Percentiles rank a stretch among this genome's conserved stretches.
phyloP scores from a whole-genome alignment of 53 echinoderm and acorn worm species.

The Apostichopus leukothele region DNA sequence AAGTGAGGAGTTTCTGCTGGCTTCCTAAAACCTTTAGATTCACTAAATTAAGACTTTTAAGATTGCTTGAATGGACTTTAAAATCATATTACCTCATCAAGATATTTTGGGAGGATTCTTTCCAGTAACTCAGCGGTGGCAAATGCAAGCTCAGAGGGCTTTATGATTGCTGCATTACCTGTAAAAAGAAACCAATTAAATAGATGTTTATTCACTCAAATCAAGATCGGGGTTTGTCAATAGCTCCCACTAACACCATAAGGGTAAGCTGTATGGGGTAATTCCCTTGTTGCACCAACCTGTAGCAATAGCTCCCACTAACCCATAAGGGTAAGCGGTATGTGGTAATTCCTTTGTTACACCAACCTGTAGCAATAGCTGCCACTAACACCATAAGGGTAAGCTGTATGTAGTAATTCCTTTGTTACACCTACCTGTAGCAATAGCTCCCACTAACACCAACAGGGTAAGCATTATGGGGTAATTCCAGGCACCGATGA shows the following conservation, averaged over 20 bases:
- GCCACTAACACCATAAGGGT: slow-evolving; percentile 64
- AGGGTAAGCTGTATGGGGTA: too few relatives aligned
- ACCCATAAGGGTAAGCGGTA: too few relatives aligned
- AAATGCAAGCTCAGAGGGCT: slow-evolving; percentile 77
- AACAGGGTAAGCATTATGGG: slow-evolving; percentile 63
- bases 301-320: too few relatives aligned
- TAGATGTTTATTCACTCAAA: too few relatives aligned
- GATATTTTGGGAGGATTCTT: slow-evolving; percentile 62
- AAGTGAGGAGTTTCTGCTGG: too few relatives aligned
- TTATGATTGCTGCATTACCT: slow-evolving; percentile 80
- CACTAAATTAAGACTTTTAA: too few relatives aligned
- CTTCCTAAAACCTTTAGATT: too few relatives aligned
- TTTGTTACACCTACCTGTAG: slow-evolving; percentile 52
- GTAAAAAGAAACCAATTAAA: background rate
- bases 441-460: slow-evolving; percentile 20
- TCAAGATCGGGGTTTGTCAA: too few relatives aligned
- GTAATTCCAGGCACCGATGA: slow-evolving; percentile 94
- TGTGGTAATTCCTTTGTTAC: too few relatives aligned
- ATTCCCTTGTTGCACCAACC: too few relatives aligned
- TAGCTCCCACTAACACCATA: too few relatives aligned
- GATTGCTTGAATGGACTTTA: too few relatives aligned
- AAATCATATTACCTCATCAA: slow-evolving; percentile 62
- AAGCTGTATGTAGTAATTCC: slow-evolving; percentile 89
- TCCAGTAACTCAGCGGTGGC: slow-evolving; percentile 60
- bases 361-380: slow-evolving; percentile 74